Conservation (phyloP, 2,888 invertebrate species). For the Agonopterix alstromeriana region DNA sequence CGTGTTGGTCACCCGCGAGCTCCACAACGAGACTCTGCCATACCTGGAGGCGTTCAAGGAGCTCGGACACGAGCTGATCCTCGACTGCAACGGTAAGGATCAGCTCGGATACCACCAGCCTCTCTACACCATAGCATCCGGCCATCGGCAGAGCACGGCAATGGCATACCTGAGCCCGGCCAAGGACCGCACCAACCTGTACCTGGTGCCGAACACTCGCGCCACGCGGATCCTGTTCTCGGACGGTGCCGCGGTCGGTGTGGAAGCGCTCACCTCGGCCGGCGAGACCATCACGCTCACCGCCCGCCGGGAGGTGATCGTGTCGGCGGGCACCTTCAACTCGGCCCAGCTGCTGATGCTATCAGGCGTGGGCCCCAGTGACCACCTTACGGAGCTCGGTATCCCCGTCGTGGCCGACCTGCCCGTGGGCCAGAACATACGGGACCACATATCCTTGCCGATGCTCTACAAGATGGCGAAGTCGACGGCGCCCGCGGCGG, state of each 20-base stretch:
- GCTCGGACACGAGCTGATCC: slow-evolving; percentile 40
- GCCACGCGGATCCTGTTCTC: slow-evolving; percentile 28
- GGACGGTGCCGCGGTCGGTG: slow-evolving; percentile 20
- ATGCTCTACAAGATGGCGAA: slow-evolving; percentile 18
- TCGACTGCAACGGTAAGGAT: slow-evolving; percentile 30
- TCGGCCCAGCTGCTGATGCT: slow-evolving; percentile 34
- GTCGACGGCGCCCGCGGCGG: slow-evolving; percentile 45
- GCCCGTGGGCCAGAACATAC: slow-evolving; percentile 36
- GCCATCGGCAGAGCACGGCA: slow-evolving; percentile 53
- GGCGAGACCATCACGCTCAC: slow-evolving; percentile 18
- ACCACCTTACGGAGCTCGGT: slow-evolving; percentile 23
- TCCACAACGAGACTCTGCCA: slow-evolving; percentile 10
- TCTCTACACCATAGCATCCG: slow-evolving; percentile 20
- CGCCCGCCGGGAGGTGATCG: slow-evolving; percentile 29
- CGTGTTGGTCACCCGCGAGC: slow-evolving; percentile 17
- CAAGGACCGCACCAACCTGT: slow-evolving; percentile 27
- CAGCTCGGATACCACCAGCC: slow-evolving; percentile 30
- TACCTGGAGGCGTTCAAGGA: slow-evolving; percentile 43
- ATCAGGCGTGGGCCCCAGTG: slow-evolving; percentile 35
- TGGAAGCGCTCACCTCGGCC: slow-evolving; percentile 15
- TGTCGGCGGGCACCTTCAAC: slow-evolving; percentile 32
- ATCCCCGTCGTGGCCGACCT: slow-evolving; percentile 29
- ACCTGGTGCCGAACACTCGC: slow-evolving; percentile 25
- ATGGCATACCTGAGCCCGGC: slow-evolving; percentile 37
- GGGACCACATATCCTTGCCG: slow-evolving; percentile 25